A percentile compares a stretch with the other conserved stretches of the same genome.
These are phyloP conservation scores for Nibea coibor DNA, from an alignment of 2,113 vertebrate species.

Conservation along the genomic window DNA sequence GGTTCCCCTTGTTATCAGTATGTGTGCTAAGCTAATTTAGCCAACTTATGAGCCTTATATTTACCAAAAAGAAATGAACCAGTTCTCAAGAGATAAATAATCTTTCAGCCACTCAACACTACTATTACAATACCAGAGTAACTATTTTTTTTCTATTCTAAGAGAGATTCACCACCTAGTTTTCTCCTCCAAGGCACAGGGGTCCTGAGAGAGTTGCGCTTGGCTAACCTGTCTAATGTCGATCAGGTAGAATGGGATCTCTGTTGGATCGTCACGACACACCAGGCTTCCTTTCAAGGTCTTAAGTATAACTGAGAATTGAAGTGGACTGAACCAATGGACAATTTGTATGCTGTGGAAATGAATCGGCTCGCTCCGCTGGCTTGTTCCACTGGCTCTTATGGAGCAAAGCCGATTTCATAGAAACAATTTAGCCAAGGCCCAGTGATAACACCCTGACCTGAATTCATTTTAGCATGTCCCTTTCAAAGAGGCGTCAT, in stretches of 20 bases:
- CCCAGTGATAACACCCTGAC: constrained; percentile 41
- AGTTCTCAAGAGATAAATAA: neutral
- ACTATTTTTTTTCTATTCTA: neutral
- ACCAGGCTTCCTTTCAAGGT: constrained; percentile 8
- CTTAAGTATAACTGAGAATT: constrained; percentile 3
- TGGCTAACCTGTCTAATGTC: constrained; percentile 14
- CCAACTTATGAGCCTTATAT: neutral
- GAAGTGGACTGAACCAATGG: constrained; percentile 35
- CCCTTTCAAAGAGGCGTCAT: constrained; percentile 42
- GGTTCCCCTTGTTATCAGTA: neutral
- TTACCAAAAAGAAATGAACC: neutral
- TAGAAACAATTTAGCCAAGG: constrained; percentile 51
- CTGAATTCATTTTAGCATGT: constrained; percentile 46
- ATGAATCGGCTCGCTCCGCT: constrained; percentile 32
- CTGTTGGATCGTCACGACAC: neutral
- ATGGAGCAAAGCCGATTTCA: constrained; percentile 46
- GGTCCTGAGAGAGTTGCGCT: neutral
- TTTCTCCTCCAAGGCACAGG: neutral
- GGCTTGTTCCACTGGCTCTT: constrained; percentile 23
- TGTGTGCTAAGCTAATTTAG: neutral
- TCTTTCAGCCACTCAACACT: neutral
- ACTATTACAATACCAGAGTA: neutral
- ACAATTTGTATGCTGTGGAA: constrained; percentile 30
- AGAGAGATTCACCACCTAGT: neutral
- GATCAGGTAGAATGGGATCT: constrained; percentile 12